These are phyloP conservation scores for Pherbina coryleti DNA, from an alignment of 2,888 invertebrate genomes.

Conservation along the genomic window DNA sequence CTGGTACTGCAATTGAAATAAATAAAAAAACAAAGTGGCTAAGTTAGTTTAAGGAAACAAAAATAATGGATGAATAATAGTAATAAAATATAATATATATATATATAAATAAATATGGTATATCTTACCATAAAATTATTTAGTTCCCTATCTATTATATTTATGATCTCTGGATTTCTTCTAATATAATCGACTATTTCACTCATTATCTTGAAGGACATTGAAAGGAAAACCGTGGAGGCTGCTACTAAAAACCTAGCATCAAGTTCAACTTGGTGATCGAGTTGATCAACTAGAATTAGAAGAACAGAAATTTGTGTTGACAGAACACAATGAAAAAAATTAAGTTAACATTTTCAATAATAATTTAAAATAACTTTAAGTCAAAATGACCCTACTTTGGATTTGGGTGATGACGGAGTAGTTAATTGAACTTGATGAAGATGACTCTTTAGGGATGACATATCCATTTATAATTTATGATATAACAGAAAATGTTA, in stretches of 20 bases:
- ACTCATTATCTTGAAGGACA: constrained; percentile 66
- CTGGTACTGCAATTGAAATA: constrained; percentile 71
- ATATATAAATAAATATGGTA: neutral
- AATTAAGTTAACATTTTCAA: neutral
- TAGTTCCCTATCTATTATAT: constrained; percentile 66
- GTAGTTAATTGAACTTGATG: neutral
- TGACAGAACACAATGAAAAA: too few relatives aligned
- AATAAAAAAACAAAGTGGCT: neutral
- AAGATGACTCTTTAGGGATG: too few relatives aligned
- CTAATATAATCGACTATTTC: constrained; percentile 66
- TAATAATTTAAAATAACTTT: neutral
- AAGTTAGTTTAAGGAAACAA: neutral
- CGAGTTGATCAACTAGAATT: constrained; percentile 61
- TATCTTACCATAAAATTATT: constrained; percentile 64
- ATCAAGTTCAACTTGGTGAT: constrained; percentile 62
- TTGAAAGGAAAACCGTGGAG: constrained; percentile 67
- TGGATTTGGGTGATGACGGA: neutral
- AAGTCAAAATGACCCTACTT: neutral
- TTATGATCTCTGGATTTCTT: constrained; percentile 66
- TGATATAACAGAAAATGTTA: too few relatives aligned
- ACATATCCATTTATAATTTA: too few relatives aligned
- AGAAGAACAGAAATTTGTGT: constrained; percentile 46
- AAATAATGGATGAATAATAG: neutral
- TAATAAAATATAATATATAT: neutral
- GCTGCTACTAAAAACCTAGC: constrained; percentile 67